Evolutionary conservation across 1,140 invertebrate species (phyloP), one percentile per base, ranked within the genome.

Genomic region (Calliopsis andreniformis): DNA sequence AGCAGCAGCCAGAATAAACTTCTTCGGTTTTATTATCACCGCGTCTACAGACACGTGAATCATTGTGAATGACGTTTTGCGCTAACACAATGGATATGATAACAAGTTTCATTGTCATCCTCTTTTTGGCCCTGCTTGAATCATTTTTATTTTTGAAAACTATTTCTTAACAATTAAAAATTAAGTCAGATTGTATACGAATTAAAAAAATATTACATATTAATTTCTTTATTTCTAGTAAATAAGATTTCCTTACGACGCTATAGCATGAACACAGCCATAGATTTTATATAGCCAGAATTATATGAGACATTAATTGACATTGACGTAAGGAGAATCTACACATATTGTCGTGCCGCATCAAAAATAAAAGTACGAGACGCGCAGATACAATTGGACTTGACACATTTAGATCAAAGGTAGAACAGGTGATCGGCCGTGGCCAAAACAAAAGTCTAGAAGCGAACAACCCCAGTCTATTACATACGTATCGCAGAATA

Each of bases 341-440:
- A 16, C 0, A 51, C 7, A 4, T 28, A 47, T 39, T 10, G 6
- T 42, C 18, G 7, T 12, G 25, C 3, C 1, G 35, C 18, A 14
- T 39, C 30, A 35, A 68, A 62, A 76, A 61, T 51, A 53, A 76
- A 59, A 42, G 18, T 32, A 12, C 23, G 32, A 20, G 28, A 30
- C 39, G 28, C 66, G 47, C 25, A 55, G 14, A 59, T 43, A 35
- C 39, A 30, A 76, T 30, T 43, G 56, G 35, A 76, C 64, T 76
- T 55, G 67, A 62, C 64, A 61, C 58, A 39, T 55, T 70, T 70
- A 25, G 23, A 58, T 39, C 30, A 6, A 23, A 45, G 35, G 55
- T 61, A 12, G 45, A 66, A 63, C 18, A 43, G 69, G 30, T 66
- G 61, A 72, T 78, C 69, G 76, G 51, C 53, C 69, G 59, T 64